phyloP scores from a whole-genome alignment of 2,797 vertebrate genomes.

The Dryobates pubescens region DNA sequence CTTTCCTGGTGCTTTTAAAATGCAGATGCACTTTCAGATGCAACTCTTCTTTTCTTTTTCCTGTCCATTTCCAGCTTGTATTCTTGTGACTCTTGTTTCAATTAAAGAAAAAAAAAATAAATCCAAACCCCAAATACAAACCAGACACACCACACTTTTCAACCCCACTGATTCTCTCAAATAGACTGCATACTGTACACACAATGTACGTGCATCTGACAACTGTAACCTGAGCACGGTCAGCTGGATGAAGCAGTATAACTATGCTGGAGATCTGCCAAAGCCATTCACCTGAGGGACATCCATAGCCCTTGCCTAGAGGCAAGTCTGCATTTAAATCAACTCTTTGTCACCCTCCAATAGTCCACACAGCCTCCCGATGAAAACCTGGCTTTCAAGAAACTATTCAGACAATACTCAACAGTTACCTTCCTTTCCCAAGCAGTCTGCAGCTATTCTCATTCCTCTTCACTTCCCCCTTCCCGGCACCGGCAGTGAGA shows the following conservation, averaged over 20 bases:
- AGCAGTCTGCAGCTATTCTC: not conserved
- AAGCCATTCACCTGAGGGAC: constrained; percentile 34
- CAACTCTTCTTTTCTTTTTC: not conserved
- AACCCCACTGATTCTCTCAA: not conserved
- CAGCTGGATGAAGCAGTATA: not conserved
- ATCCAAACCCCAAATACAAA: too few species aligned
- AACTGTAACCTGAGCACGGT: not conserved
- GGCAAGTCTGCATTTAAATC: constrained; percentile 48
- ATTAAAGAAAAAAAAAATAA: too few species aligned
- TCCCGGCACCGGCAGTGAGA: not conserved
- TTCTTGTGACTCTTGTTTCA: not conserved
- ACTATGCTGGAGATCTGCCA: not conserved
- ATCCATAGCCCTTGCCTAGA: not conserved
- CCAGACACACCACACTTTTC: not conserved
- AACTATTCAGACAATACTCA: constrained; percentile 13
- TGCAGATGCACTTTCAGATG: not conserved
- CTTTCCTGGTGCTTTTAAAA: constrained; percentile 5
- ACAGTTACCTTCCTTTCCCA: not conserved
- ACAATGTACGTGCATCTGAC: not conserved
- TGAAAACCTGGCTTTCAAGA: constrained; percentile 3
- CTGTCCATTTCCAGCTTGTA: not conserved
- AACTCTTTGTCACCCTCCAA: constrained; percentile 24
- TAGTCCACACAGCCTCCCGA: not conserved
- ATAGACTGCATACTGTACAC: not conserved
- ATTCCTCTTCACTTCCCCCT: not conserved